phyloP scores from a whole-genome alignment of 2,888 invertebrate species.

The Patella depressa region DNA sequence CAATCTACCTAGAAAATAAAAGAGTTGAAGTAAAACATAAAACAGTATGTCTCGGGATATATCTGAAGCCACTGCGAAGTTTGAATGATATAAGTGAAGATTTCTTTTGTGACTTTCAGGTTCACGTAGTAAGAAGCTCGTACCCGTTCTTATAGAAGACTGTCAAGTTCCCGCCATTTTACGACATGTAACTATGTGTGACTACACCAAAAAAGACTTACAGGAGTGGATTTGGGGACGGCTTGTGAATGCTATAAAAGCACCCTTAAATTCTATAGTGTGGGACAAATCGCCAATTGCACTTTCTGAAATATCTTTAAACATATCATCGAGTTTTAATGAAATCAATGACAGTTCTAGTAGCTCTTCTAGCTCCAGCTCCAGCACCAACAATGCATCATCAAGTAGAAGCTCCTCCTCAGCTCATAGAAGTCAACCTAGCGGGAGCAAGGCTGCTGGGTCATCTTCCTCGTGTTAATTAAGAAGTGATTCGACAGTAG shows the following conservation, averaged over 20 bases:
- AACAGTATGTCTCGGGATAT: no score
- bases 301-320: background rate
- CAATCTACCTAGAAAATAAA: background rate
- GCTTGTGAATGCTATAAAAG: slow-evolving; percentile 89
- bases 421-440: no score
- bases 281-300: background rate
- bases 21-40: background rate
- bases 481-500: no score
- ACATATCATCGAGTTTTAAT: background rate
- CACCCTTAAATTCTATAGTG: slow-evolving; percentile 74
- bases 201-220: slow-evolving; percentile 58
- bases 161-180: slow-evolving; percentile 56
- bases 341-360: background rate
- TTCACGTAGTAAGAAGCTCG: slow-evolving; percentile 60
- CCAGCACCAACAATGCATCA: background rate
- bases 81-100: background rate
- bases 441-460: no score
- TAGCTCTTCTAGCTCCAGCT: background rate
- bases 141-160: slow-evolving; percentile 57
- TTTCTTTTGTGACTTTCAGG: slow-evolving; percentile 42
- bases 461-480: no score
- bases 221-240: slow-evolving; percentile 78
- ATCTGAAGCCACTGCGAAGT: background rate
- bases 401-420: background rate
- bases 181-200: slow-evolving; percentile 53